phyloP scores from a whole-genome alignment of 1,140 invertebrate genomes.

The Temnothorax nylanderi region DNA sequence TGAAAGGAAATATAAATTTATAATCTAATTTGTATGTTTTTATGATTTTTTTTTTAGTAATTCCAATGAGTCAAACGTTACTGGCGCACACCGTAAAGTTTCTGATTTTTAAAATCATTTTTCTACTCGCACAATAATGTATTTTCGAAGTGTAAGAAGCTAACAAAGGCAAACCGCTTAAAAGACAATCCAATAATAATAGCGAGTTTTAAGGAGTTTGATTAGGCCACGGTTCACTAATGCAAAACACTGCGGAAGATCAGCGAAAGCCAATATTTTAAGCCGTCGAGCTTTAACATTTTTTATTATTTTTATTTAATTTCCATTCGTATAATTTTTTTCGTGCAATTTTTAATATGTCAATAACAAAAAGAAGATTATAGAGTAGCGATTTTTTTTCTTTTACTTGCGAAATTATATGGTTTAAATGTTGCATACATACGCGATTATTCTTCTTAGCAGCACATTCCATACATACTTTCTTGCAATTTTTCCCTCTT shows the following conservation, averaged over 20 bases:
- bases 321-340: background rate
- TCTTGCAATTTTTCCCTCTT: background rate
- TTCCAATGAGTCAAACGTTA: background rate
- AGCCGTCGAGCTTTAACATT: background rate
- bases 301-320: background rate
- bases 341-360: background rate
- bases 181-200: slow-evolving; percentile 14
- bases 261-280: background rate
- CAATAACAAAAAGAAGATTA: background rate
- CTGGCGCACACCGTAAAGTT: background rate
- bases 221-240: background rate
- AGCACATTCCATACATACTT: background rate
- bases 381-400: background rate
- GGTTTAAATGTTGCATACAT: background rate
- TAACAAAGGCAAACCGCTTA: background rate
- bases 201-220: slow-evolving; percentile 9
- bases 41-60: background rate
- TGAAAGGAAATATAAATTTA: background rate
- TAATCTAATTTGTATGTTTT: background rate
- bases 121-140: background rate
- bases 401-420: background rate
- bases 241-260: background rate
- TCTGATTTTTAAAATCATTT: background rate
- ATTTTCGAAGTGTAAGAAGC: background rate
- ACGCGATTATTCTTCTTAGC: background rate